Percentiles rank a stretch among this genome's conserved stretches.
These are phyloP conservation scores for Callaeas wilsoni DNA, from an alignment of 2,113 vertebrate genomes.

Conservation along the genomic window DNA sequence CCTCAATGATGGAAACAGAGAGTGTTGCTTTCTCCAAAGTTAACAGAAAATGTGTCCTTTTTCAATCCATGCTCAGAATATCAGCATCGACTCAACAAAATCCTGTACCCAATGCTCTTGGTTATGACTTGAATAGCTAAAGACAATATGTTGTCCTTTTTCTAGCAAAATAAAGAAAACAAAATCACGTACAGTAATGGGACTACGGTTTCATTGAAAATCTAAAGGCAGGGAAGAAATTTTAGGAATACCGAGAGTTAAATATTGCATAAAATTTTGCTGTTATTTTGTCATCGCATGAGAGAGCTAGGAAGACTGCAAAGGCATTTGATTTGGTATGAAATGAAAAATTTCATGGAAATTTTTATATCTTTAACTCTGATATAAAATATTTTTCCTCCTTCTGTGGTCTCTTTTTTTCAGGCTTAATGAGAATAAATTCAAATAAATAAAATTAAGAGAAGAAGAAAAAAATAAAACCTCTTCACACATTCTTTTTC, in stretches of 20 bases:
- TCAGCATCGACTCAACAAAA: background rate
- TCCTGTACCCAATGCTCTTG: background rate
- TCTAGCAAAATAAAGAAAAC: background rate
- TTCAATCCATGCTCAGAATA: background rate
- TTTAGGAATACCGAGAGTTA: background rate
- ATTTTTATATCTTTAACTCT: background rate
- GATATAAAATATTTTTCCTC: background rate
- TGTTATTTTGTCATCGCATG: rapidly evolving
- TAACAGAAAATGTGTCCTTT: background rate
- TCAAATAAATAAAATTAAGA: background rate
- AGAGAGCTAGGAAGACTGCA: background rate
- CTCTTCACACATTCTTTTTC: background rate
- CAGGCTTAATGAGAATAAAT: background rate
- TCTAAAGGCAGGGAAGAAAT: background rate
- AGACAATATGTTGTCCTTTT: background rate
- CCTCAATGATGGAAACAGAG: background rate
- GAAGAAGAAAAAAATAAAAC: rapidly evolving
- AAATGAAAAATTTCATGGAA: background rate
- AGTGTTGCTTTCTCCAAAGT: background rate
- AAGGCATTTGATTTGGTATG: background rate
- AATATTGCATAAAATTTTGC: background rate
- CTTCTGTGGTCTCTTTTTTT: background rate
- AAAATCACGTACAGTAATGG: background rate
- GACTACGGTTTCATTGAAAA: background rate
- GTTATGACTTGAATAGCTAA: background rate